Evolutionary conservation across 2,797 vertebrate species (phyloP).

Genomic region (Chelon labrosus): DNA sequence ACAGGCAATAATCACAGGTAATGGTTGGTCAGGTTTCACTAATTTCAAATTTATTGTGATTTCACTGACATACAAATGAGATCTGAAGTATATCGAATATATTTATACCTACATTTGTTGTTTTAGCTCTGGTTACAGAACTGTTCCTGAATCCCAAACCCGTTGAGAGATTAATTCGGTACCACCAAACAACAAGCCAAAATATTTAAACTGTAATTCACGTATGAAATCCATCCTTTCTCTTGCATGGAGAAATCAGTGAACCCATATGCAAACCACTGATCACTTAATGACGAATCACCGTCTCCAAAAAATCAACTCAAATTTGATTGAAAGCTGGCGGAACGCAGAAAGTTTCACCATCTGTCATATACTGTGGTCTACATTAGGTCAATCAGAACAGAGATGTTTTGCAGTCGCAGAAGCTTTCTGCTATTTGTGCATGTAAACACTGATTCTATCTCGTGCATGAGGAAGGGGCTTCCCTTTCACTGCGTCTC

Average conservation of each 20-base stretch:
- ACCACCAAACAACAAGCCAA: no score
- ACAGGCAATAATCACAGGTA: neutral
- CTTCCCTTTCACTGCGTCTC: slow-evolving; percentile 62
- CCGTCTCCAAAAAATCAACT: slow-evolving; percentile 6
- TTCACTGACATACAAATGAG: neutral
- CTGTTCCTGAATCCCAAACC: no score
- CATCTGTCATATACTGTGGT: slow-evolving; percentile 10
- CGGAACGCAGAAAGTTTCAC: neutral
- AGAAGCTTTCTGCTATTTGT: slow-evolving; percentile 63
- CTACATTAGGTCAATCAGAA: slow-evolving; percentile 9
- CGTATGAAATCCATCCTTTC: neutral
- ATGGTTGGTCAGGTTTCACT: neutral
- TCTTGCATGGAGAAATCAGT: neutral
- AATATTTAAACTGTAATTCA: no score
- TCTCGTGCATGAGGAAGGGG: slow-evolving; percentile 72
- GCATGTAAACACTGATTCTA: slow-evolving; percentile 78
- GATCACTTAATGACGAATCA: neutral
- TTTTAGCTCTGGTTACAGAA: no score
- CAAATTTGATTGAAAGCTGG: neutral
- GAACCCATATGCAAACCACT: neutral
- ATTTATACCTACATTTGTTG: neutral
- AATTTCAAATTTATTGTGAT: neutral
- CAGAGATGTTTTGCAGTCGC: slow-evolving; percentile 49
- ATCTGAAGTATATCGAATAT: neutral
- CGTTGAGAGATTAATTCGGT: no score